Evolutionary conservation across 1,140 invertebrate genomes (phyloP).

Genomic region (Colletes latitarsis): DNA sequence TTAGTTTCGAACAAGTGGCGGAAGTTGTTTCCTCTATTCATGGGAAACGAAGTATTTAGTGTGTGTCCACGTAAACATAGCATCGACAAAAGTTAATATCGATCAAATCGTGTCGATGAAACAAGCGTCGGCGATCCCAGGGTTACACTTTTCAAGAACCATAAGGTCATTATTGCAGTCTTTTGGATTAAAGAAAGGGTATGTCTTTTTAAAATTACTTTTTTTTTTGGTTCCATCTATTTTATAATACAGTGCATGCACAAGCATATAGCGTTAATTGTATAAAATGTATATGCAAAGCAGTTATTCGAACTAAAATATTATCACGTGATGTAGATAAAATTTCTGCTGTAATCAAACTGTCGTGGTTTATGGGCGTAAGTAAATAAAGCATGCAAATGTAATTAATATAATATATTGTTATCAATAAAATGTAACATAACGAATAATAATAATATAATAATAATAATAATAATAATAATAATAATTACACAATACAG

Average conservation of each 20-base stretch:
- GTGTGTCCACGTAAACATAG: no score
- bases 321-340: neutral
- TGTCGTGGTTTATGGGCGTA: conserved; percentile 48
- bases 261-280: conserved; percentile 31
- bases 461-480: conserved; percentile 70
- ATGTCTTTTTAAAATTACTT: neutral
- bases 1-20: no score
- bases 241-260: conserved; percentile 19
- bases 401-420: conserved; percentile 80
- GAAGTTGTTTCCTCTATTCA: no score
- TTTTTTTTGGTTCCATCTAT: conserved; percentile 9
- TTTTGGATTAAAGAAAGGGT: neutral
- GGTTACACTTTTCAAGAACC: neutral
- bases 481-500: conserved; percentile 76
- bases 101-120: no score
- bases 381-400: conserved; percentile 66
- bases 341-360: conserved; percentile 7
- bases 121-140: no score
- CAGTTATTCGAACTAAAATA: conserved; percentile 17
- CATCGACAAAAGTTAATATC: no score
- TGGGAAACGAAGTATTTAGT: no score
- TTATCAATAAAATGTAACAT: conserved; percentile 81
- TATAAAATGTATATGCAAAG: conserved; percentile 19
- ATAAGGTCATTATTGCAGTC: neutral
- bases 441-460: conserved; percentile 77